Evolutionary conservation across 2,113 vertebrate species (phyloP).

Genomic region (Atherinomorus stipes): DNA sequence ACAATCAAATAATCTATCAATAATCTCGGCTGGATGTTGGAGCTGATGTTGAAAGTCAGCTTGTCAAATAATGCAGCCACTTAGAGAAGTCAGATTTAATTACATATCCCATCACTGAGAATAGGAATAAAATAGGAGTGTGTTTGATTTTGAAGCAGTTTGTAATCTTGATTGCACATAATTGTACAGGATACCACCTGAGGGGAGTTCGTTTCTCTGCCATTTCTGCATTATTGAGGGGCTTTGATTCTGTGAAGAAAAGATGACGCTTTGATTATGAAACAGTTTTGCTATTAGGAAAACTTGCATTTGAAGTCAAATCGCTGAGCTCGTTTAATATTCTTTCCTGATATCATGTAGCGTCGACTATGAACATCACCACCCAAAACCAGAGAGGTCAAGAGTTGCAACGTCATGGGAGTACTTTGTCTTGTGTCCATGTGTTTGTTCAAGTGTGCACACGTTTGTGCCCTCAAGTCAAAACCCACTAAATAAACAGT

Average conservation of each 20-base stretch:
- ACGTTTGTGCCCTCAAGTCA: conserved; percentile 65
- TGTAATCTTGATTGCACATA: conserved; percentile 76
- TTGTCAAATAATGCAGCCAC: conserved; percentile 52
- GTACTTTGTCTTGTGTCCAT: conserved; percentile 59
- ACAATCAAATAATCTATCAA: conserved; percentile 68
- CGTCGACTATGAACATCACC: conserved; percentile 19
- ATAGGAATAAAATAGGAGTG: conserved; percentile 52
- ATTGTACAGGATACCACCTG: conserved; percentile 77
- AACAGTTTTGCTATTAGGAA: conserved; percentile 58
- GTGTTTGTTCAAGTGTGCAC: conserved; percentile 62
- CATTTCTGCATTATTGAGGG: conserved; percentile 69
- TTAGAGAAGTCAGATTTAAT: conserved; percentile 72
- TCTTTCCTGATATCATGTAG: conserved; percentile 17
- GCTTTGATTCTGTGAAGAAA: conserved; percentile 68
- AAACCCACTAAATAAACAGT: conserved; percentile 74
- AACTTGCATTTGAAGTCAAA: conserved; percentile 38
- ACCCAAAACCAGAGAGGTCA: conserved; percentile 49
- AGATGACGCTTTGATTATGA: conserved; percentile 69
- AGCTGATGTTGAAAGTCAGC: conserved; percentile 61
- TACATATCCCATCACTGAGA: conserved; percentile 59
- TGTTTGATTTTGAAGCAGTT: conserved; percentile 74
- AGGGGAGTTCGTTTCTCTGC: conserved; percentile 56
- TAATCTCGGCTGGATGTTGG: conserved; percentile 61
- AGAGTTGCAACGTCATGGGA: conserved; percentile 46
- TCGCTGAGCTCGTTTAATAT: conserved; percentile 25